Evolutionary conservation across 1,140 invertebrate genomes (phyloP).

Genomic region (Schlechtendalia chinensis): DNA sequence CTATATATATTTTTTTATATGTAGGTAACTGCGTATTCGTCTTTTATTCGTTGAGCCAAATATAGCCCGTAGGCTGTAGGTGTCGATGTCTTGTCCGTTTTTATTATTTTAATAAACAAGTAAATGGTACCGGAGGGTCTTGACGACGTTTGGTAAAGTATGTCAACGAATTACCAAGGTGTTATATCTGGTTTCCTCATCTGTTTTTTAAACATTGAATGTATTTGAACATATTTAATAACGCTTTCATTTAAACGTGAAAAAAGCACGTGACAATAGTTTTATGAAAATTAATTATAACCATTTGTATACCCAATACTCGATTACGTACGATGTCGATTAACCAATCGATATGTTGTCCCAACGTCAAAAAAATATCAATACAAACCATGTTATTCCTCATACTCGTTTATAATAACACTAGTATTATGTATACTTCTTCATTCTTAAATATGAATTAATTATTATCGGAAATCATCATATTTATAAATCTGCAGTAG

Average conservation of each 20-base stretch:
- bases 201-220: background rate
- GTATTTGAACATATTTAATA: background rate
- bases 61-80: slow-evolving; percentile 10
- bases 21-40: background rate
- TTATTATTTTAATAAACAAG: slow-evolving; percentile 21
- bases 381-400: no score
- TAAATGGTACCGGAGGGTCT: slow-evolving; percentile 23
- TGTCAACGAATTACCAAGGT: slow-evolving; percentile 1
- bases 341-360: no score
- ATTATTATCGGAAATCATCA: background rate
- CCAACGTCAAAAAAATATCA: no score
- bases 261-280: no score
- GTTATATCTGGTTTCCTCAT: background rate
- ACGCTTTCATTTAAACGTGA: background rate
- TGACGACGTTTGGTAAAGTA: slow-evolving; percentile 1
- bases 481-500: background rate
- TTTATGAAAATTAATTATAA: background rate
- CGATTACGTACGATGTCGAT: no score
- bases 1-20: background rate
- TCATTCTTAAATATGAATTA: background rate
- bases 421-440: background rate
- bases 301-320: no score
- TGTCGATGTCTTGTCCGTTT: background rate
- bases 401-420: background rate
- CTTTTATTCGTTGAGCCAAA: background rate